phyloP scores from a whole-genome alignment of 2,797 vertebrate genomes.

The Amazona ochrocephala region DNA sequence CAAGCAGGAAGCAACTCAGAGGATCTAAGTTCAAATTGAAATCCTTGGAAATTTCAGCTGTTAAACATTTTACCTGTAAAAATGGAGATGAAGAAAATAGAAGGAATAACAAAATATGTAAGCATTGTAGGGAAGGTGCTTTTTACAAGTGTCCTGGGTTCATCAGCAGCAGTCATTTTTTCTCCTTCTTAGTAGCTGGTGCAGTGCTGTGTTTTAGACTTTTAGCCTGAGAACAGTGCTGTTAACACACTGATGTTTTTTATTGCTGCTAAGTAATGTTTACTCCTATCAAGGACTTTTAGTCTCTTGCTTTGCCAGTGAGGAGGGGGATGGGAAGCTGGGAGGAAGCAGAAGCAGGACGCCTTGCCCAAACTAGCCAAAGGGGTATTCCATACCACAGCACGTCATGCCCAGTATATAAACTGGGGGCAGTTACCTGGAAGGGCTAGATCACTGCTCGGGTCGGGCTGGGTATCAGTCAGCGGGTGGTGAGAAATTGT shows the following conservation, averaged over 20 bases:
- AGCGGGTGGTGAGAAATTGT: too few species aligned
- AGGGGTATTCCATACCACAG: not conserved
- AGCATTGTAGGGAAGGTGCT: not conserved
- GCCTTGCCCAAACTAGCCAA: not conserved
- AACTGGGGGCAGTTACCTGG: too few species aligned
- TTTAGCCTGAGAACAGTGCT: not conserved
- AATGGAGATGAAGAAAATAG: not conserved
- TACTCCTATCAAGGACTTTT: not conserved
- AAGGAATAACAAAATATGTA: not conserved
- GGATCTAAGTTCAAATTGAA: not conserved
- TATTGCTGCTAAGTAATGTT: not conserved
- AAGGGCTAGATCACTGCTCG: not conserved
- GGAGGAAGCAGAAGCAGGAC: not conserved
- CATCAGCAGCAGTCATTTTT: not conserved
- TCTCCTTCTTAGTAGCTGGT: not conserved
- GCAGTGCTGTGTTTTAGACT: not conserved
- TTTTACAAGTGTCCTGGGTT: not conserved
- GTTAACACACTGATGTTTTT: not conserved
- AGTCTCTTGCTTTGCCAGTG: not conserved
- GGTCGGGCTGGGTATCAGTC: too few species aligned
- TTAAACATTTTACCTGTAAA: not conserved
- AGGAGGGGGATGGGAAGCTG: not conserved
- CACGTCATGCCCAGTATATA: not conserved
- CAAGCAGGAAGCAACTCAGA: not conserved
- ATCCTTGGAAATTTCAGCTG: not conserved